Evolutionary conservation across 2,888 invertebrate genomes (phyloP), one percentile per base, ranked within the genome.

Genomic region (Cotesia congregata): DNA sequence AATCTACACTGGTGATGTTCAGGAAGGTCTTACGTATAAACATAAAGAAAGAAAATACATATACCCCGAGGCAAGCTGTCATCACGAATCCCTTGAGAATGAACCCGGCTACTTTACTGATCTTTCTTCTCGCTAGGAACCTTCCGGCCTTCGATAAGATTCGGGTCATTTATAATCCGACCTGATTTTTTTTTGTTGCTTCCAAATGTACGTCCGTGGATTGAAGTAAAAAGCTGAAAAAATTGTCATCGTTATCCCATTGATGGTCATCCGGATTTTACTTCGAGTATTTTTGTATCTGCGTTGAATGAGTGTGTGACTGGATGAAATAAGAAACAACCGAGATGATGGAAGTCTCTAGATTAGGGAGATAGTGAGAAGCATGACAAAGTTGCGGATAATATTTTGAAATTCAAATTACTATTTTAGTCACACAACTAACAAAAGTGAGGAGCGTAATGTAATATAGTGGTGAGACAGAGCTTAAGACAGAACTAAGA

Each of bases 91-190:
- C 86, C 86, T 80, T 82, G 86, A 84, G 86, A 85, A 79, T 78
- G 79, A 77, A 77, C 77, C 78, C 77, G 79, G 80, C 65, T 83
- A 50, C 50, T 81, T 81, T 83, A 82, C 85, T 85, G 87, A 87
- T 87, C 86, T 84, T 86, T 85, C 82, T 85, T 84, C 85, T 83
- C 83, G 86, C 86, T 86, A 87, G 77, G 85, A 84, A 83, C 82
- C 84, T 85, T 82, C 41, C 9, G 20, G 67, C 82, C 76, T 80
- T 79, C 86, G 87, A 87, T 87, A 87, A 87, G 85, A 84, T 85
- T 86, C 84, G 65, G 84, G 86, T 87, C 86, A 87, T 87, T 87
- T 87, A 87, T 87, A 87, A 87, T 86, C 85, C 85, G 72, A 71
- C 71, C 73, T 73, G 64, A 71, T 71, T 61, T 77, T 70, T 74